phyloP scores from a whole-genome alignment of 2,797 vertebrate genomes.

The Knipowitschia caucasica region DNA sequence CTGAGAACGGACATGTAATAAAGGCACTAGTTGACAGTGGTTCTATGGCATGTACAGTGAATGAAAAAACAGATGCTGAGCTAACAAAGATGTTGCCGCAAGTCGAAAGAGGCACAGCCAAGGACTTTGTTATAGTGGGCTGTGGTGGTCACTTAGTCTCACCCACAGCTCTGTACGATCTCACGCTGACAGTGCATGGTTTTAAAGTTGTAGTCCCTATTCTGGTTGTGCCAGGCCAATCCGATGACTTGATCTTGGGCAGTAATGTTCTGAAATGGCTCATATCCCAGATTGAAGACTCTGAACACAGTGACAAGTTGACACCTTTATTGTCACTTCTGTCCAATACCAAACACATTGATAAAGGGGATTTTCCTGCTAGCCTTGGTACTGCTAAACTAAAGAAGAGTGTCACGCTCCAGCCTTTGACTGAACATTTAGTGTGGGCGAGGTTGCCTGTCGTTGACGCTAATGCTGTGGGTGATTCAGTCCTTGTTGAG shows the following conservation, averaged over 20 bases:
- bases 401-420: conserved; percentile 11
- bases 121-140: conserved; percentile 22
- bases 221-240: too few species aligned
- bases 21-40: conserved; percentile 25
- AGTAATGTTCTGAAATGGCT: too few species aligned
- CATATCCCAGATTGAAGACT: too few species aligned
- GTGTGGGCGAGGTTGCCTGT: conserved; percentile 21
- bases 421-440: conserved; percentile 25
- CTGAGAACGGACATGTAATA: conserved; percentile 4
- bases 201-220: too few species aligned
- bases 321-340: too few species aligned
- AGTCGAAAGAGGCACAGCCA: not conserved
- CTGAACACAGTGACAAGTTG: too few species aligned
- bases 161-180: conserved; percentile 14
- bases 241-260: too few species aligned
- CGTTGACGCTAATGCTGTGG: not conserved
- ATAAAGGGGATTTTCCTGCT: conserved; percentile 10
- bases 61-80: not conserved
- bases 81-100: not conserved
- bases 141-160: conserved; percentile 18
- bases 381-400: conserved; percentile 26
- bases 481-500: conserved; percentile 29
- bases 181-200: conserved; percentile 15
- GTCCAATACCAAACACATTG: too few species aligned
- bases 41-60: conserved; percentile 27